These are phyloP conservation scores for Scyliorhinus canicula DNA, from an alignment of 2,797 vertebrate species.

Conservation along the genomic window DNA sequence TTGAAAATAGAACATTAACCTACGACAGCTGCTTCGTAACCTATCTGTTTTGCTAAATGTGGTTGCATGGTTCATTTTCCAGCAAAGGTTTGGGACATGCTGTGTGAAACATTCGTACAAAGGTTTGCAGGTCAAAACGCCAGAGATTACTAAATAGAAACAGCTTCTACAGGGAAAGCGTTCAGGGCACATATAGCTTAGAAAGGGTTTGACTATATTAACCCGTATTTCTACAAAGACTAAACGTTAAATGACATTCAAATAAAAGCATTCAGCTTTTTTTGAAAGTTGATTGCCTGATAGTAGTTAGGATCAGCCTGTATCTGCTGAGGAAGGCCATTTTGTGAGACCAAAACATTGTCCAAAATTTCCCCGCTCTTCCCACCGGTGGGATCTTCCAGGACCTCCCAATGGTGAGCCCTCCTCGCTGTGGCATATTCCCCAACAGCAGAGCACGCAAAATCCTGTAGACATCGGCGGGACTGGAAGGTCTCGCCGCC, in stretches of 20 bases:
- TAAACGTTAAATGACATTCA: neutral
- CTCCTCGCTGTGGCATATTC: too few relatives aligned
- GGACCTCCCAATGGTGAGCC: too few relatives aligned
- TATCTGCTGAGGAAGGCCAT: neutral
- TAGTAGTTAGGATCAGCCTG: too few relatives aligned
- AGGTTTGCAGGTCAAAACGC: slow-evolving; percentile 26
- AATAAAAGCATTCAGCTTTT: neutral
- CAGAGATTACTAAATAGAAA: slow-evolving; percentile 31
- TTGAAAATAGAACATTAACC: slow-evolving; percentile 30
- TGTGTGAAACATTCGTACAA: slow-evolving; percentile 33
- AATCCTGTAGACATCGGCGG: too few relatives aligned
- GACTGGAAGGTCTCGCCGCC: too few relatives aligned
- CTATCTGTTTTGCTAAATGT: slow-evolving; percentile 33
- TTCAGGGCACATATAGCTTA: neutral
- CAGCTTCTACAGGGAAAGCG: neutral
- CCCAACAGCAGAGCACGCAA: too few relatives aligned
- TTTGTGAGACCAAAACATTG: neutral
- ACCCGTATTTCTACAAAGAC: neutral
- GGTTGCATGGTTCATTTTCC: slow-evolving; percentile 21
- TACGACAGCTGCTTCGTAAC: slow-evolving; percentile 22
- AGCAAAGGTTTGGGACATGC: slow-evolving; percentile 10
- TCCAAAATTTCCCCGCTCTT: too few relatives aligned
- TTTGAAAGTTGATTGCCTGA: neutral
- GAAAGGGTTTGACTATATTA: neutral
- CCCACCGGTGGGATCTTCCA: too few relatives aligned